Conservation (phyloP, 2,888 invertebrate species). For the Entomobrya proxima region DNA sequence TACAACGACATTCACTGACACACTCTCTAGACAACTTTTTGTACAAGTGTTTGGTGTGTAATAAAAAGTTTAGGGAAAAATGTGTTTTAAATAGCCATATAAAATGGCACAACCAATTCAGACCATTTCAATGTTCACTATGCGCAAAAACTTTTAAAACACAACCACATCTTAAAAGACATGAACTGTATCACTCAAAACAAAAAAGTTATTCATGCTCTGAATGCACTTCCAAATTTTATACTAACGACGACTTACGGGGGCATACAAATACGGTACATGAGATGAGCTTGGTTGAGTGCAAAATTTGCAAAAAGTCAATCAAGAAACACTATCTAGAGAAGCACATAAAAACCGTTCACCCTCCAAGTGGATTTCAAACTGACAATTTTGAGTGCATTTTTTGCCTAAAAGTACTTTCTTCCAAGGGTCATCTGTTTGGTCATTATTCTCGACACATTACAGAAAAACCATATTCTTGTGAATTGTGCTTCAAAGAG, state of each 20-base stretch:
- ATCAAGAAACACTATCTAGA: neutral
- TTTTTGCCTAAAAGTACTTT: no score
- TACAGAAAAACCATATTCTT: neutral
- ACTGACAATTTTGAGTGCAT: no score
- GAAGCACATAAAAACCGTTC: no score
- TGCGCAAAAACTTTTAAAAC: neutral
- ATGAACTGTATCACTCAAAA: neutral
- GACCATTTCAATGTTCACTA: neutral
- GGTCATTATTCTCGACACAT: no score
- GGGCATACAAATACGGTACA: neutral
- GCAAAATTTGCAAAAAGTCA: neutral
- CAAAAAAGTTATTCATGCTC: neutral
- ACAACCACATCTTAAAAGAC: neutral
- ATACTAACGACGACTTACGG: neutral
- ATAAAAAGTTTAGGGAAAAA: neutral
- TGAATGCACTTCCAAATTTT: neutral
- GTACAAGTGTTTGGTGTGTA: neutral
- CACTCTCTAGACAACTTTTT: neutral
- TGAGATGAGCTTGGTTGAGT: neutral
- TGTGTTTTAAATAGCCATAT: neutral
- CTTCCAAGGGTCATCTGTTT: no score
- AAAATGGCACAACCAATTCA: neutral
- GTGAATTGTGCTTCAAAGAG: neutral
- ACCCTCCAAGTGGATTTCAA: no score
- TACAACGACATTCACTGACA: neutral